Conservation (phyloP, 2,888 invertebrate species). For the Leptothorax acervorum region DNA sequence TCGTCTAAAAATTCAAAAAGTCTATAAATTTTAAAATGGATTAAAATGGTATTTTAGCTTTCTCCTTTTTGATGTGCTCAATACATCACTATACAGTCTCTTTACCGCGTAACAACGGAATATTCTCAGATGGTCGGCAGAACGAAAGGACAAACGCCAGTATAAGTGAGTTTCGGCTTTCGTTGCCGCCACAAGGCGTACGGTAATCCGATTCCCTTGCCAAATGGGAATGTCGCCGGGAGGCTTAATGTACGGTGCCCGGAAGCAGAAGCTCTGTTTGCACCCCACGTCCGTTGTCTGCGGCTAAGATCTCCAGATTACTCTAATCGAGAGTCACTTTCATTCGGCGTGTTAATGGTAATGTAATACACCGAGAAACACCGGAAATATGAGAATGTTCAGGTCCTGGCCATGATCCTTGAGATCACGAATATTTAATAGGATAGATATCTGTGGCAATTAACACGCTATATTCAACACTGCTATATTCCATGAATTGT, state of each 20-base stretch:
- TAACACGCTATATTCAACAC: conserved; percentile 5
- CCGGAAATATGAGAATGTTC: conserved; percentile 40
- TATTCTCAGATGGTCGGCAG: conserved; percentile 48
- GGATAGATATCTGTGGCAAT: conserved; percentile 18
- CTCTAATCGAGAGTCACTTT: conserved; percentile 60
- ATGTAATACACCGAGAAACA: conserved; percentile 46
- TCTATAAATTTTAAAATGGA: not conserved
- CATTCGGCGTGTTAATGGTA: conserved; percentile 48
- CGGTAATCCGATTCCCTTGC: conserved; percentile 66
- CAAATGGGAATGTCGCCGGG: conserved; percentile 65
- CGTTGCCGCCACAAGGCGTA: conserved; percentile 57
- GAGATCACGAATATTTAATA: conserved; percentile 18
- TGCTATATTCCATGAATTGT: not conserved
- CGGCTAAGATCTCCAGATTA: conserved; percentile 50
- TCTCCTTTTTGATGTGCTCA: conserved; percentile 1
- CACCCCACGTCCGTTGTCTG: conserved; percentile 48
- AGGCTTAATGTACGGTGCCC: conserved; percentile 58
- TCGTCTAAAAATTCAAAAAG: not conserved
- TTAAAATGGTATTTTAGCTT: not conserved
- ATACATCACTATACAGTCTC: not conserved
- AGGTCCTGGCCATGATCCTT: conserved; percentile 17
- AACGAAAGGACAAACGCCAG: conserved; percentile 43
- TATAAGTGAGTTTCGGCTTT: conserved; percentile 64
- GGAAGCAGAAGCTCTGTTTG: conserved; percentile 57
- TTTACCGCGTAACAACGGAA: conserved; percentile 26